These are phyloP conservation scores for Actenoides hombroni DNA, from an alignment of 2,113 vertebrate species.

Conservation along the genomic window DNA sequence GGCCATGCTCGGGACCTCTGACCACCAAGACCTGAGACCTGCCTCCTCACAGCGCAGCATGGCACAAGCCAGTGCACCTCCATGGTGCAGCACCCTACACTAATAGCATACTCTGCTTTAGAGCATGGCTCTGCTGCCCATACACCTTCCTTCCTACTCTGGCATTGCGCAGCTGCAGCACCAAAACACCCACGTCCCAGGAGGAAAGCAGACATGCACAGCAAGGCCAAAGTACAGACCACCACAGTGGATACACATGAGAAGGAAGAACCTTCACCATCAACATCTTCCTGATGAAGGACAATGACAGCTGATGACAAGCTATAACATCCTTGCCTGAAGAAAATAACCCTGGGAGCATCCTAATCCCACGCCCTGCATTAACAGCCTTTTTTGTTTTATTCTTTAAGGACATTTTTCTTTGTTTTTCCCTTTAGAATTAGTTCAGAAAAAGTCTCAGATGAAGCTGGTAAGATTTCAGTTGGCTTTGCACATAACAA, in stretches of 20 bases:
- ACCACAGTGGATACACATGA: neutral
- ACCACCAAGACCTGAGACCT: neutral
- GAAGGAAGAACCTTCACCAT: neutral
- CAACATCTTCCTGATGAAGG: neutral
- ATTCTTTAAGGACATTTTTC: neutral
- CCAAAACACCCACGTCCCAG: neutral
- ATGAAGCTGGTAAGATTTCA: neutral
- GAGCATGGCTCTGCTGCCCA: neutral
- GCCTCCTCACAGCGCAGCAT: neutral
- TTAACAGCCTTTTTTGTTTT: neutral
- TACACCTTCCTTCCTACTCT: neutral
- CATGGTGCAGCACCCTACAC: neutral
- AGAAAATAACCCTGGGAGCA: neutral
- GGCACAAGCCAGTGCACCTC: neutral
- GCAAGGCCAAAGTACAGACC: neutral
- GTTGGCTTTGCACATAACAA: neutral
- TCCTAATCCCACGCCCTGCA: neutral
- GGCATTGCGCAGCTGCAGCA: neutral
- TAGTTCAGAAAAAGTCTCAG: neutral
- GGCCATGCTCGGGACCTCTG: neutral
- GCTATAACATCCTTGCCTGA: neutral
- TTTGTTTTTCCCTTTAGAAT: neutral
- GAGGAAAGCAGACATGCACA: neutral
- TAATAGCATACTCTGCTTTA: neutral
- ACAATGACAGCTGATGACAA: neutral